Conservation (phyloP, 2,113 vertebrate species). For the Silurus meridionalis region DNA sequence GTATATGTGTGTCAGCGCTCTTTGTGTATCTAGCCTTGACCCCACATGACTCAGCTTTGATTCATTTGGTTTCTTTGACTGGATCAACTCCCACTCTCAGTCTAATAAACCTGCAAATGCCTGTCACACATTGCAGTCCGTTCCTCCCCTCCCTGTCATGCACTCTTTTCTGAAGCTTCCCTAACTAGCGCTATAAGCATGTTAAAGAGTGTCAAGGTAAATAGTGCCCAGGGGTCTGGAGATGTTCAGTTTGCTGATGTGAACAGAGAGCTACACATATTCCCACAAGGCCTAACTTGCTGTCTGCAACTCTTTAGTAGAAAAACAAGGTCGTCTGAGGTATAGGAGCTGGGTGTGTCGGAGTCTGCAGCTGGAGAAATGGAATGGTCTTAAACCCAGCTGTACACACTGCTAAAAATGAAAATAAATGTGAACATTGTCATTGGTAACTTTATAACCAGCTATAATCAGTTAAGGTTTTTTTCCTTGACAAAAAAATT, state of each 20-base stretch:
- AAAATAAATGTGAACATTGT: background rate
- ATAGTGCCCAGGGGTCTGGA: slow-evolving; percentile 8
- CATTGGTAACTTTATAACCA: background rate
- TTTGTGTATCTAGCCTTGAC: slow-evolving; percentile 32
- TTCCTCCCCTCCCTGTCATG: background rate
- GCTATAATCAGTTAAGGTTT: background rate
- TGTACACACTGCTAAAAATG: background rate
- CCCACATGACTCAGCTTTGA: slow-evolving; percentile 39
- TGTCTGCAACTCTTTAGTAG: slow-evolving; percentile 39
- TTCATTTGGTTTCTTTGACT: slow-evolving; percentile 21
- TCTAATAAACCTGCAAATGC: background rate
- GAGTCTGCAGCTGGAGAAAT: background rate
- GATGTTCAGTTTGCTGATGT: slow-evolving; percentile 30
- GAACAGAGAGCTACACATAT: slow-evolving; percentile 12
- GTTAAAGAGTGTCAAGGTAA: slow-evolving; percentile 10
- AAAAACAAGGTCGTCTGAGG: slow-evolving; percentile 30
- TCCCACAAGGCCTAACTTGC: slow-evolving; percentile 44
- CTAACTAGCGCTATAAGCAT: slow-evolving; percentile 38
- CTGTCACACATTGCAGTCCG: background rate
- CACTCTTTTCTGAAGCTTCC: background rate
- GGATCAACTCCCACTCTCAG: slow-evolving; percentile 11
- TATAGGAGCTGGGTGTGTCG: background rate
- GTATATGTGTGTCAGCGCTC: slow-evolving; percentile 25
- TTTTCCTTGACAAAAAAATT: background rate
- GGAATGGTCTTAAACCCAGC: background rate